A percentile compares a stretch with the other conserved stretches of the same genome.
phyloP scores from a whole-genome alignment of 1,140 invertebrate species.

The Anastrepha obliqua region DNA sequence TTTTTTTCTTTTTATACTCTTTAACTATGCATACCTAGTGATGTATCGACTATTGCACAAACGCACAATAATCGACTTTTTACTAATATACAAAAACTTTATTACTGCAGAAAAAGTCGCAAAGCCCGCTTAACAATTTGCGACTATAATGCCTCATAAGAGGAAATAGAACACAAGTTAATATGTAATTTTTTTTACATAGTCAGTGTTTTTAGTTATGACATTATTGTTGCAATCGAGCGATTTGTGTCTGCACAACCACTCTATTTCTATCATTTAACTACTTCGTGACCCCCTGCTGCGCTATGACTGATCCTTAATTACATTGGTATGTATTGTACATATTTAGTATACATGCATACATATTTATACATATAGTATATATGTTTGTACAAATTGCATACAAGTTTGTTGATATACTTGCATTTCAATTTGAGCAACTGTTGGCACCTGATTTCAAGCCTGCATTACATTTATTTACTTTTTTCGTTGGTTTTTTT shows the following conservation, averaged over 20 bases:
- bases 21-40: too few species aligned
- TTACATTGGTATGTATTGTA: conserved; percentile 17
- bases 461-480: not conserved
- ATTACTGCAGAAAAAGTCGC: too few species aligned
- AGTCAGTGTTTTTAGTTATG: too few species aligned
- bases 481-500: not conserved
- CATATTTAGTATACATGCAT: not conserved
- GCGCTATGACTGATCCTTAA: not conserved
- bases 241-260: not conserved
- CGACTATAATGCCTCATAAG: too few species aligned
- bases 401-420: conserved; percentile 37
- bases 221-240: too few species aligned
- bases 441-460: conserved; percentile 21
- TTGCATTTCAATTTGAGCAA: conserved; percentile 36
- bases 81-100: too few species aligned
- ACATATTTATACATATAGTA: not conserved
- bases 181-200: too few species aligned
- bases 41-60: too few species aligned
- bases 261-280: conserved; percentile 22
- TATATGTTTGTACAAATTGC: not conserved
- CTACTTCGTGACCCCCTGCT: not conserved
- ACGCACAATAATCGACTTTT: too few species aligned
- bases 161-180: too few species aligned
- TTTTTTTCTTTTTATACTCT: too few species aligned
- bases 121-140: too few species aligned